These are phyloP conservation scores for Pseudorasbora parva DNA, from an alignment of 2,113 vertebrate genomes.

Conservation along the genomic window DNA sequence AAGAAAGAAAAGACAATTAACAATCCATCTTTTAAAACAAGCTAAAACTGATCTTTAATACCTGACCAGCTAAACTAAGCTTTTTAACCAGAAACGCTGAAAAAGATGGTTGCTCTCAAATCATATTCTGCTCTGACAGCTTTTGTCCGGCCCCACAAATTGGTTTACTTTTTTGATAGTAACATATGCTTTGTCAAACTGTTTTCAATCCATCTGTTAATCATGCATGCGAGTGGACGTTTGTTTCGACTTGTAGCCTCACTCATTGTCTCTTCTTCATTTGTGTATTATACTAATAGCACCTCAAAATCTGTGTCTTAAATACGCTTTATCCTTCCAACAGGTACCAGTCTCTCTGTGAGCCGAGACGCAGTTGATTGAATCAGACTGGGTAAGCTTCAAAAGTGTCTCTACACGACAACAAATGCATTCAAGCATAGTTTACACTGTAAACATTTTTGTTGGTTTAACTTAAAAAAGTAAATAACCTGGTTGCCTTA, in stretches of 20 bases:
- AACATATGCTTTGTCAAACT: conserved; percentile 73
- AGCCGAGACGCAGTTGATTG: conserved; percentile 29
- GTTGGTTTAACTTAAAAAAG: no score
- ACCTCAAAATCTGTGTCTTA: conserved; percentile 38
- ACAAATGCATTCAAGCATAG: not conserved
- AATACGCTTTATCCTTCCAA: conserved; percentile 53
- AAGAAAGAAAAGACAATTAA: conserved; percentile 76
- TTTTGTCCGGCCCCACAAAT: conserved; percentile 84
- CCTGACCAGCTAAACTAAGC: conserved; percentile 88
- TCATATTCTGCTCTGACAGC: conserved; percentile 82
- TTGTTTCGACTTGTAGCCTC: conserved; percentile 40
- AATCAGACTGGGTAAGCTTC: conserved; percentile 42
- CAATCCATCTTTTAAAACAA: conserved; percentile 88
- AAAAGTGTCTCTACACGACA: not conserved
- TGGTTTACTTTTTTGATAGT: conserved; percentile 99
- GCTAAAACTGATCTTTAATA: conserved; percentile 92
- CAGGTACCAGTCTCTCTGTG: conserved; percentile 64
- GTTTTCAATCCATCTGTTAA: conserved; percentile 53
- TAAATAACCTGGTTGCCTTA: no score
- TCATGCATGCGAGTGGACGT: conserved; percentile 66
- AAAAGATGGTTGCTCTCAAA: conserved; percentile 81
- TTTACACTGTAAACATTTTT: no score
- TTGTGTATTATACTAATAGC: conserved; percentile 32
- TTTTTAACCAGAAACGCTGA: conserved; percentile 81
- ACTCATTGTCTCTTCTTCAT: conserved; percentile 41